phyloP scores from a whole-genome alignment of 1,140 invertebrate genomes.

The Drosophila kurseongensis region DNA sequence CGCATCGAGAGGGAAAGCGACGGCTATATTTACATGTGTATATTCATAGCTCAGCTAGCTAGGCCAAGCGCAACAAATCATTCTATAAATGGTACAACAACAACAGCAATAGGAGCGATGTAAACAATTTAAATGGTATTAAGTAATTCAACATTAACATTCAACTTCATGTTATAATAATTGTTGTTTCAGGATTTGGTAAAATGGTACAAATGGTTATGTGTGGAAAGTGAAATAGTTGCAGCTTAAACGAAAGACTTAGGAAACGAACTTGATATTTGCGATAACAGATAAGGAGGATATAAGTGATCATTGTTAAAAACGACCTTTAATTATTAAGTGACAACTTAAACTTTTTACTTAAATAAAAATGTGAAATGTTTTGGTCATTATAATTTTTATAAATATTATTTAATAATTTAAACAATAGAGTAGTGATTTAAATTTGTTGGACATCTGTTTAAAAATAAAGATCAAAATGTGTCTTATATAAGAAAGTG shows the following conservation, averaged over 20 bases:
- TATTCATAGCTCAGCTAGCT: constrained; percentile 27
- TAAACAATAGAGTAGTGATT: too few species aligned
- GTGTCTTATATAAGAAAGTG: too few species aligned
- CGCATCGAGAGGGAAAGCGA: constrained; percentile 44
- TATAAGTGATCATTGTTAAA: not conserved
- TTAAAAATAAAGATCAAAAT: too few species aligned
- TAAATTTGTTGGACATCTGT: too few species aligned
- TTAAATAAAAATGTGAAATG: not conserved
- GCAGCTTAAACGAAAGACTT: constrained; percentile 68
- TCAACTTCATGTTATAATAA: constrained; percentile 44
- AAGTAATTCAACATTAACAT: constrained; percentile 67
- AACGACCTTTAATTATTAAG: too few species aligned
- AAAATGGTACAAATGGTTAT: constrained; percentile 29
- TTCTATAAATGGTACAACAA: constrained; percentile 59
- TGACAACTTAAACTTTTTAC: too few species aligned
- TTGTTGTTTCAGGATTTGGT: constrained; percentile 36
- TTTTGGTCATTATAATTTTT: too few species aligned
- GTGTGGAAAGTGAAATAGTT: constrained; percentile 2
- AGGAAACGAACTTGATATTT: constrained; percentile 71
- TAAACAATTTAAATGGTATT: constrained; percentile 69
- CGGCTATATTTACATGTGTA: constrained; percentile 14
- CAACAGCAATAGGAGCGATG: constrained; percentile 30
- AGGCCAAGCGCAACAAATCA: constrained; percentile 76
- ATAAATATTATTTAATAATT: too few species aligned
- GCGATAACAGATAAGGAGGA: not conserved